phyloP scores from a whole-genome alignment of 2,113 vertebrate species.

The Cyphomyrus discorhynchus region DNA sequence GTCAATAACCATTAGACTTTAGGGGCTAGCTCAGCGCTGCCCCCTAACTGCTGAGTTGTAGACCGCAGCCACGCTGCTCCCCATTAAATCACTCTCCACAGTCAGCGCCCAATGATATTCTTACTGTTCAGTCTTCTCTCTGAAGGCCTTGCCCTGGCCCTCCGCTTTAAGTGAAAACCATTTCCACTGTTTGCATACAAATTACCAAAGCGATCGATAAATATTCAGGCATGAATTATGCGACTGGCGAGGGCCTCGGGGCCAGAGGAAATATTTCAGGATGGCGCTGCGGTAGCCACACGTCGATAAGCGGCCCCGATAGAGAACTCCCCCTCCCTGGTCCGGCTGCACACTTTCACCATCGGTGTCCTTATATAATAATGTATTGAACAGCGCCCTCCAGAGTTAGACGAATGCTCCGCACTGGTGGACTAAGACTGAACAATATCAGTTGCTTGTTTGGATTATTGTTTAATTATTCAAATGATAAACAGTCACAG shows the following conservation, averaged over 20 bases:
- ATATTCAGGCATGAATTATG: constrained; percentile 31
- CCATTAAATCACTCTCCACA: constrained; percentile 59
- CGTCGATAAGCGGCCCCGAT: background rate
- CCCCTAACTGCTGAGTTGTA: constrained; percentile 54
- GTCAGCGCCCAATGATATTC: constrained; percentile 49
- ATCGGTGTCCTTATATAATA: background rate
- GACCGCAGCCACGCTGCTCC: constrained; percentile 52
- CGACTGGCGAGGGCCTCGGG: background rate
- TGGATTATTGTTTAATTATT: constrained; percentile 56
- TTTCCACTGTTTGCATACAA: constrained; percentile 48
- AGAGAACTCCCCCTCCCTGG: background rate
- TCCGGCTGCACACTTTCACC: background rate
- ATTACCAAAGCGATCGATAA: constrained; percentile 53
- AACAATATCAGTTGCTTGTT: constrained; percentile 43
- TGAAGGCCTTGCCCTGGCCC: constrained; percentile 40
- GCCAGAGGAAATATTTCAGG: background rate
- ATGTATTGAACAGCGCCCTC: background rate
- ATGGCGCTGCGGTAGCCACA: background rate
- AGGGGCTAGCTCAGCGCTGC: constrained; percentile 58
- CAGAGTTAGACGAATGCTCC: background rate
- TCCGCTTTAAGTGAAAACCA: constrained; percentile 40
- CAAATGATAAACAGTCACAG: constrained; percentile 54
- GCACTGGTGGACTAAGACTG: background rate
- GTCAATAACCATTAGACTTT: constrained; percentile 68
- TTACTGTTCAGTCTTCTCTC: constrained; percentile 49